phyloP scores from a whole-genome alignment of 2,888 invertebrate species.

The Tortricodes alternella region DNA sequence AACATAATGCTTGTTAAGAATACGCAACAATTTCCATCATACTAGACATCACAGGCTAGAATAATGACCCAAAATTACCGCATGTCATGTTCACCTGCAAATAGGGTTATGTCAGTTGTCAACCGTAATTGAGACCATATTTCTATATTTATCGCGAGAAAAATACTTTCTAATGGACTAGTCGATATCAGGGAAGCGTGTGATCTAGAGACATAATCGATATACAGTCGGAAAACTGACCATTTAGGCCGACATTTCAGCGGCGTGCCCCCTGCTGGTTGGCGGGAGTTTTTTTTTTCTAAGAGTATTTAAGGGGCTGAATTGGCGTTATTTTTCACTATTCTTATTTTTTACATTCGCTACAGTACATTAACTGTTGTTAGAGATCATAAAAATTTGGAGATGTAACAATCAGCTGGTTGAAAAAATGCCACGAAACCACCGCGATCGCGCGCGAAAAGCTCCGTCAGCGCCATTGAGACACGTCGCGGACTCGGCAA shows the following conservation, averaged over 20 bases:
- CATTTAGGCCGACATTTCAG: constrained; percentile 48
- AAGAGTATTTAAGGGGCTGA: constrained; percentile 50
- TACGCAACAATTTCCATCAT: constrained; percentile 36
- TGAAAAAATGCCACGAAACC: constrained; percentile 81
- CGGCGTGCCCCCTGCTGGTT: constrained; percentile 81
- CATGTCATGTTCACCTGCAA: constrained; percentile 78
- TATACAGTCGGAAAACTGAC: constrained; percentile 46
- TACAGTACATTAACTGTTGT: constrained; percentile 50
- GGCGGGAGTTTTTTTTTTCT: constrained; percentile 76
- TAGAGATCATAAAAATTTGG: constrained; percentile 46
- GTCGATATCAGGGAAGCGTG: constrained; percentile 38
- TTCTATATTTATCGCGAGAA: constrained; percentile 49
- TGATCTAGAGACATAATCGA: constrained; percentile 37
- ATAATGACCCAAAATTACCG: constrained; percentile 70
- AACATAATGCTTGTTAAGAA: constrained; percentile 52
- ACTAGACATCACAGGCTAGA: constrained; percentile 46
- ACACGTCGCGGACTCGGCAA: constrained; percentile 81
- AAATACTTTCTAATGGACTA: constrained; percentile 41
- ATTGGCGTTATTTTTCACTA: constrained; percentile 39
- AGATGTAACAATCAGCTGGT: constrained; percentile 68
- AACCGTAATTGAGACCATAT: constrained; percentile 65
- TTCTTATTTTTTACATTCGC: constrained; percentile 49
- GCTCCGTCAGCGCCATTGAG: constrained; percentile 81
- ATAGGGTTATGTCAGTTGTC: constrained; percentile 82
- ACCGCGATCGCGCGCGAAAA: constrained; percentile 83